A percentile compares a stretch with the other conserved stretches of the same genome.
These are phyloP conservation scores for Sinodicranocentrus sp. DNA, from an alignment of 2,888 invertebrate genomes.

Conservation along the genomic window DNA sequence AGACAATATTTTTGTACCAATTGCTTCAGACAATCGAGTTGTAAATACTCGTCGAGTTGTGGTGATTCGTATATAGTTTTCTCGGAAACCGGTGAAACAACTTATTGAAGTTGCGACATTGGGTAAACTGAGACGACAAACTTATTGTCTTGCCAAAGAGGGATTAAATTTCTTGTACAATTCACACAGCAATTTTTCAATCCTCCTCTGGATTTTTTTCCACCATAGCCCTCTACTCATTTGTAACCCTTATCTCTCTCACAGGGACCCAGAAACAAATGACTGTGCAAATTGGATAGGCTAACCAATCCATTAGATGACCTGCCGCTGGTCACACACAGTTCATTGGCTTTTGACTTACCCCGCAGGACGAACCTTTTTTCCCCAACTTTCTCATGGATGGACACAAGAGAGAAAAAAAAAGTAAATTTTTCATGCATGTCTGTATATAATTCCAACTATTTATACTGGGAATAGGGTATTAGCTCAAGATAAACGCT, in stretches of 20 bases:
- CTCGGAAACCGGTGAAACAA: no score
- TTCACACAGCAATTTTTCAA: constrained; percentile 55
- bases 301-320: constrained; percentile 64
- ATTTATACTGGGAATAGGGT: constrained; percentile 32
- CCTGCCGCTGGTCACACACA: constrained; percentile 45
- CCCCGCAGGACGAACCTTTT: not conserved
- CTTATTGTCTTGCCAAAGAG: no score
- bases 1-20: no score
- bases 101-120: no score
- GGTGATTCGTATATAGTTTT: no score
- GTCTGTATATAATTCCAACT: constrained; percentile 38
- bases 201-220: constrained; percentile 16
- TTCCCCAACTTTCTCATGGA: not conserved
- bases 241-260: constrained; percentile 30
- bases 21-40: no score
- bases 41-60: no score
- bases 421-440: constrained; percentile 53
- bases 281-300: constrained; percentile 66
- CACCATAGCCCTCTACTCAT: not conserved
- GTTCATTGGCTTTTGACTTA: constrained; percentile 44
- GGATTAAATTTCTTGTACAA: not conserved
- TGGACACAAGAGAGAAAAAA: constrained; percentile 11
- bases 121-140: no score
- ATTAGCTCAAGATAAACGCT: constrained; percentile 61
- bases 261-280: constrained; percentile 55